These are phyloP conservation scores for Labia minor DNA, from an alignment of 2,888 invertebrate species.

Conservation along the genomic window DNA sequence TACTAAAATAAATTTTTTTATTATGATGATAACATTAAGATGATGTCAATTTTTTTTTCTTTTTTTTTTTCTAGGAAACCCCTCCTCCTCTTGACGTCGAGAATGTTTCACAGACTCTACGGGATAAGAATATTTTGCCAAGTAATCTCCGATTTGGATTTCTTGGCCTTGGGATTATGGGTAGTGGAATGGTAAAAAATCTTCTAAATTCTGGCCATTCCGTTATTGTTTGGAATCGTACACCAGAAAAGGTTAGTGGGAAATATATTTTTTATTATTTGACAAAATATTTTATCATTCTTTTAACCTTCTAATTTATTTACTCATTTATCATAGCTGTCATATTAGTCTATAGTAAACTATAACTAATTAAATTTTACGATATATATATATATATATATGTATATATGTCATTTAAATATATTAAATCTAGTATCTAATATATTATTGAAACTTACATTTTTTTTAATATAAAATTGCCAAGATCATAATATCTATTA, in stretches of 20 bases:
- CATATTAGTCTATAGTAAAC: background rate
- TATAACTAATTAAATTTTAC: no score
- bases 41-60: no score
- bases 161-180: conserved; percentile 91
- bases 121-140: conserved; percentile 75
- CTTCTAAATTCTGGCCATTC: conserved; percentile 86
- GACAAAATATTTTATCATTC: conserved; percentile 22
- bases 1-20: no score
- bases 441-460: no score
- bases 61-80: conserved; percentile 53
- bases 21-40: no score
- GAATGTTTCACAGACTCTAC: conserved; percentile 62
- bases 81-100: conserved; percentile 61
- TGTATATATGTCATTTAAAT: no score
- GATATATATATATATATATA: no score
- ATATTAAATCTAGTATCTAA: no score
- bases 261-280: conserved; percentile 22
- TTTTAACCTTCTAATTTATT: conserved; percentile 20
- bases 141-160: conserved; percentile 85
- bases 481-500: no score
- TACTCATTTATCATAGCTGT: no score
- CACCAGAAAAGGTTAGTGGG: conserved; percentile 73
- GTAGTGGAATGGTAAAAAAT: conserved; percentile 89
- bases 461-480: no score
- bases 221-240: conserved; percentile 89